Conservation (phyloP, 1,140 invertebrate genomes). For the Diorhabda sublineata region DNA sequence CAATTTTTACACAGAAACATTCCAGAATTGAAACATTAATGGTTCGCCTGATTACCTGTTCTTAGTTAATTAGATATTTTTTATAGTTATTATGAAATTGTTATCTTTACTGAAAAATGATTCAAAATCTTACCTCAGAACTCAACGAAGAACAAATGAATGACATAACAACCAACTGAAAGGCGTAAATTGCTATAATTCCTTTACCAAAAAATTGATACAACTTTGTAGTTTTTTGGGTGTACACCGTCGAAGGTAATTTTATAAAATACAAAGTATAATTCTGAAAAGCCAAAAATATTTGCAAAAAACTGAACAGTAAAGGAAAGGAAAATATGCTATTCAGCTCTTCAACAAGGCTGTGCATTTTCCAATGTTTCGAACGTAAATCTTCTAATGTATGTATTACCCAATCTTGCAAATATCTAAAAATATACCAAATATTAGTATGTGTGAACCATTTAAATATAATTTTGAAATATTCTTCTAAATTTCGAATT, state of each 20-base stretch:
- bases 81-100: no score
- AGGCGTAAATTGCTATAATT: neutral
- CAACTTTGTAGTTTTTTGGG: conserved; percentile 2
- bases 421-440: neutral
- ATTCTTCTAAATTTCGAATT: no score
- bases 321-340: neutral
- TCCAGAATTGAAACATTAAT: no score
- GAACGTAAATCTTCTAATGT: neutral
- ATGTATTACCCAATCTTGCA: neutral
- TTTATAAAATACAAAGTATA: neutral
- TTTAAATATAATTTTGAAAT: no score
- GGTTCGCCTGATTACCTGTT: no score
- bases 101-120: no score
- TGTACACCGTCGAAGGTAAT: neutral
- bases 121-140: neutral
- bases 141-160: neutral
- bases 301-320: neutral
- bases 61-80: no score
- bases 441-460: neutral
- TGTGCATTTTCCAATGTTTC: neutral
- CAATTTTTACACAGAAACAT: no score
- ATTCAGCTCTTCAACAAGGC: neutral
- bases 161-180: neutral
- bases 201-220: neutral
- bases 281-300: neutral